These are phyloP conservation scores for Lytechinus pictus DNA, from an alignment of 35 echinoderm and acorn worm genomes.

Conservation along the genomic window DNA sequence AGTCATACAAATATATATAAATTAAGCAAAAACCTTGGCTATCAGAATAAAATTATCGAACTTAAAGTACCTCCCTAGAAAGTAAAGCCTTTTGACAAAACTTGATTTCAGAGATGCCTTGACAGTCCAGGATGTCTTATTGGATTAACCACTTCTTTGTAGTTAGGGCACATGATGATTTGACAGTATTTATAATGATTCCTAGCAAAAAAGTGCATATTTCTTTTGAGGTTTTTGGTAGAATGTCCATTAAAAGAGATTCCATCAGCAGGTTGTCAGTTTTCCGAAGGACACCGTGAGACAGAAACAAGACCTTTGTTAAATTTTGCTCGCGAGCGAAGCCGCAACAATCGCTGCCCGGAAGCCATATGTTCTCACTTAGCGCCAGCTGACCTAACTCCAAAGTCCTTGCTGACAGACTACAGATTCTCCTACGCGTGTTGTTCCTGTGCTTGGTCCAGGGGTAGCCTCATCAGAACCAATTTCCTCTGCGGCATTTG, in stretches of 20 bases:
- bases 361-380: conserved; percentile 47
- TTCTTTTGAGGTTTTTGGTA: background rate
- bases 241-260: background rate
- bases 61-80: no score
- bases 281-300: background rate
- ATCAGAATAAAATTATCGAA: no score
- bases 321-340: background rate
- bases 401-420: background rate
- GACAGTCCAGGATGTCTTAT: no score
- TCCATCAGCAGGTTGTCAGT: background rate
- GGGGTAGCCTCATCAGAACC: conserved; percentile 34
- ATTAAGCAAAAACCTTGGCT: no score
- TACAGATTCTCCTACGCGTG: conserved; percentile 6
- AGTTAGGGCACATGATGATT: background rate
- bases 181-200: background rate
- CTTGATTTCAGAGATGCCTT: no score
- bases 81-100: no score
- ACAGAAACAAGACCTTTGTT: background rate
- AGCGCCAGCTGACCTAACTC: conserved; percentile 25
- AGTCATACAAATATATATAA: no score
- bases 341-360: conserved; percentile 44
- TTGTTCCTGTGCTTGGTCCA: background rate
- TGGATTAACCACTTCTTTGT: background rate
- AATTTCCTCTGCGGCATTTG: conserved; percentile 45
- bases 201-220: background rate